Base-by-base conservation (phyloP, 2,888 invertebrate genomes). In the Agonopterix alstromeriana region DNA sequence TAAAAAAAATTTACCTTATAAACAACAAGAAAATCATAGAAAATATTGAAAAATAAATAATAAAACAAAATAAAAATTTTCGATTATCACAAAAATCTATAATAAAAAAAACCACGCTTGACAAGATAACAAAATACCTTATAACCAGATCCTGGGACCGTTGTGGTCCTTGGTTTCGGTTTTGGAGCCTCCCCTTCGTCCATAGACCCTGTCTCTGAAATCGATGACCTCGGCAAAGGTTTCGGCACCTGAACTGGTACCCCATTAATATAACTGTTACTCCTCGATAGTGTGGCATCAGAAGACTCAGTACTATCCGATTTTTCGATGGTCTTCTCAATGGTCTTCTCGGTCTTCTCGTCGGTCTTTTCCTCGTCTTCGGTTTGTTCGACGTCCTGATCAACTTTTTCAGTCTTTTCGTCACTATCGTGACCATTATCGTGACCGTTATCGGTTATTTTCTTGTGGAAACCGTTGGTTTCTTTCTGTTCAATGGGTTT, bases 191-290 rank as follows among this genome's bases (percentile, higher is more conserved):
- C 89, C 2, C 64, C 63, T 17, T 91, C 91, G 35, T 91, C 91
- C 8, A 74, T 68, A 0, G 86, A 73, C 0, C 90, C 90, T 1
- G 90, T 90, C 63, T 95, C 95, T 1, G 94, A 93, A 49, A 95
- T 90, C 10, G 95, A 95, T 0, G 94, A 93, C 61, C 95, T 90
- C 0, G 96, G 95, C 81, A 95, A 84, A 10, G 96, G 95, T 72
- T 95, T 95, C 0, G 95, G 95, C 1, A 94, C 72, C 44, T 92
- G 89, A 0, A 82, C 67, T 4, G 80, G 83, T 36, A 68, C 64
- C 0, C 87, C 87, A 42, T 89, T 90, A 5, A 83, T 74, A 51
- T 82, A 61, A 61, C 84, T 82, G 49, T 82, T 82, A 55, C 87
- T 86, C 14, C 86, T 70, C 1, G 85, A 85, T 3, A 85, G 48